phyloP scores from a whole-genome alignment of 2,888 invertebrate species.

The Xanthia icteritia region DNA sequence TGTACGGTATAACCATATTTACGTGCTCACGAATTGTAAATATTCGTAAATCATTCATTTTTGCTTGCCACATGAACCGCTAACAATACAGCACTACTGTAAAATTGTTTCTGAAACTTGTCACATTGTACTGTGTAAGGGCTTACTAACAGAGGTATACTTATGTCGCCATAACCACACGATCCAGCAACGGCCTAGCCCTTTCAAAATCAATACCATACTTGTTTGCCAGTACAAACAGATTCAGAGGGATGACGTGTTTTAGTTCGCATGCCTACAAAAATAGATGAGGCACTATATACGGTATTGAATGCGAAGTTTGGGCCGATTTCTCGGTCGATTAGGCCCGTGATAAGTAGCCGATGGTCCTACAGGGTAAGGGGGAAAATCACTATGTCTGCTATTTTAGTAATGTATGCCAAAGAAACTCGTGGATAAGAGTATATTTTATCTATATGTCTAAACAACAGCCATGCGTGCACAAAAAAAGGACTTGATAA shows the following conservation, averaged over 20 bases:
- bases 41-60: neutral
- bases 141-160: neutral
- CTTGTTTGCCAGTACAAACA: slow-evolving; percentile 42
- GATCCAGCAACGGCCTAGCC: slow-evolving; percentile 19
- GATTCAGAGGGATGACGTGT: slow-evolving; percentile 38
- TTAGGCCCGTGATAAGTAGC: slow-evolving; percentile 77
- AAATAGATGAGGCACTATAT: slow-evolving; percentile 28
- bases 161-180: neutral
- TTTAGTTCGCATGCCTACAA: slow-evolving; percentile 18
- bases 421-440: neutral
- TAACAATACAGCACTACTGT: neutral
- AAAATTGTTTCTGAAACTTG: neutral
- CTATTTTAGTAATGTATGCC: slow-evolving; percentile 24
- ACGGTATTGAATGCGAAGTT: slow-evolving; percentile 30
- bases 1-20: too few species aligned
- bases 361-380: slow-evolving; percentile 35
- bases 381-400: slow-evolving; percentile 30
- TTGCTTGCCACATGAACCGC: neutral
- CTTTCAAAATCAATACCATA: slow-evolving; percentile 44
- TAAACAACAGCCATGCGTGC: neutral
- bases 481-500: neutral
- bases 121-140: neutral
- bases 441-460: neutral
- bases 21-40: neutral
- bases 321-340: slow-evolving; percentile 71